A percentile compares a stretch with the other conserved stretches of the same genome.
Evolutionary conservation across 2,797 vertebrate genomes (phyloP).

Genomic region (Philypnodon macrostomus): DNA sequence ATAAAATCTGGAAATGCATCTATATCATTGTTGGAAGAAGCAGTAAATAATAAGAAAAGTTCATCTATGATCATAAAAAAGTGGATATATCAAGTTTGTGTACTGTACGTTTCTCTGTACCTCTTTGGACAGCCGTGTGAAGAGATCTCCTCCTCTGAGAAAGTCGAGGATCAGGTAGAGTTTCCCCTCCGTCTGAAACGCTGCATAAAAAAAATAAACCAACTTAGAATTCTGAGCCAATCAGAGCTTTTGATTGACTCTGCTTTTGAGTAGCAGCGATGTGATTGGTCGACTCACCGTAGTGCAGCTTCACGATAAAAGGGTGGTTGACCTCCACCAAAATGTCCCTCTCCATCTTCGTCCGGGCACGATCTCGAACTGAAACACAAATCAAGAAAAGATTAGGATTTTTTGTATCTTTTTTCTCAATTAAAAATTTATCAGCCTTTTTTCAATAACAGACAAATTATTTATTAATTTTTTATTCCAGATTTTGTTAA

Average conservation of each 20-base stretch:
- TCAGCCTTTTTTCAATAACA: too few species aligned
- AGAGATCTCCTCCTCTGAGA: conserved; percentile 93
- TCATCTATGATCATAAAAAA: too few species aligned
- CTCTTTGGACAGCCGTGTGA: conserved; percentile 97
- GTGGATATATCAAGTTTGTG: neutral
- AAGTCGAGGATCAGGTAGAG: conserved; percentile 97
- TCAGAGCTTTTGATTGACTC: neutral
- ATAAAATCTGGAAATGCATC: too few species aligned
- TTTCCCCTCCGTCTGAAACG: conserved; percentile 86
- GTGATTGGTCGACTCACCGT: conserved; percentile 82
- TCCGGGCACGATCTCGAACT: conserved; percentile 96
- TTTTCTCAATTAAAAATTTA: too few species aligned
- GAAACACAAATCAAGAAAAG: conserved; percentile 37
- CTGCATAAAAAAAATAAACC: conserved; percentile 38
- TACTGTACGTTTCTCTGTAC: conserved; percentile 49
- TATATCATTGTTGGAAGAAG: too few species aligned
- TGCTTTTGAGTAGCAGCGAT: conserved; percentile 70
- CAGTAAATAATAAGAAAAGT: too few species aligned
- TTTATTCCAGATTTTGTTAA: too few species aligned
- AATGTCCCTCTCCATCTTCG: conserved; percentile 98
- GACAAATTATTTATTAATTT: too few species aligned
- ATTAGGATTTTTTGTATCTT: too few species aligned
- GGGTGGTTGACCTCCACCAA: conserved; percentile 98
- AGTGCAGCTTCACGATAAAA: conserved; percentile 99
- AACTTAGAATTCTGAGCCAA: neutral